Base-by-base conservation (phyloP, 2,797 vertebrate genomes). In the Chromis chromis region DNA sequence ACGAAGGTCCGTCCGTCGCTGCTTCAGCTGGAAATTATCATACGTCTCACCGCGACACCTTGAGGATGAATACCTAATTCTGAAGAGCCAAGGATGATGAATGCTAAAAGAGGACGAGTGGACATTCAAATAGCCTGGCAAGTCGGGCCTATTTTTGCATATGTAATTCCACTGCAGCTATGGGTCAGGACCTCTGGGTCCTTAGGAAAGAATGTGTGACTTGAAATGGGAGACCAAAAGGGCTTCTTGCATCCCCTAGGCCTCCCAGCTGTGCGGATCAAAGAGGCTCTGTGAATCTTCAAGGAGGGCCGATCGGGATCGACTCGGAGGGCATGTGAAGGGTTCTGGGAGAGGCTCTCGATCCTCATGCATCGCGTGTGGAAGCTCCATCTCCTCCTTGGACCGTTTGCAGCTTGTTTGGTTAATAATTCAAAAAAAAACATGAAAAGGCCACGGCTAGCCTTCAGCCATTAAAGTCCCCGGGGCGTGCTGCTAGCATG, bases 191-290 rank as follows among this genome's bases (percentile, higher is more conserved):
- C 89, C 87, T 89, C 80, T 50, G 75, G 82, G 86, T 91, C 84
- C 87, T 89, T 84, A 83, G 87, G 90, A 89, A 91, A 85, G 88
- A 91, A 88, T 91, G 88, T 81, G 76, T 71, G 78, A 89, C 87
- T 87, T 91, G 83, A 91, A 91, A 88, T 71, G 75, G 61, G 78
- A 86, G 83, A 84, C 70, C 80, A 70, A 81, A 80, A 70, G 78
- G 70, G 82, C 68, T 78, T 71, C 81, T 76, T 16, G 67, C 83
- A 78, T 88, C 79, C 82, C 81, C 55, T 48, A n/a, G 76, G 79
- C 82, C 83, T 83, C 84, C 79, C 83, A 88, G 87, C 82, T 78
- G 33, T 39, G 22, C 19, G 49, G 87, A 88, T 93, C 86, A 91
- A 93, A 91, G 86, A 62, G 81, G 71, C 67, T 86, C 78, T 81